These are phyloP conservation scores for Arenaria interpres DNA, from an alignment of 2,113 vertebrate species.

Conservation along the genomic window DNA sequence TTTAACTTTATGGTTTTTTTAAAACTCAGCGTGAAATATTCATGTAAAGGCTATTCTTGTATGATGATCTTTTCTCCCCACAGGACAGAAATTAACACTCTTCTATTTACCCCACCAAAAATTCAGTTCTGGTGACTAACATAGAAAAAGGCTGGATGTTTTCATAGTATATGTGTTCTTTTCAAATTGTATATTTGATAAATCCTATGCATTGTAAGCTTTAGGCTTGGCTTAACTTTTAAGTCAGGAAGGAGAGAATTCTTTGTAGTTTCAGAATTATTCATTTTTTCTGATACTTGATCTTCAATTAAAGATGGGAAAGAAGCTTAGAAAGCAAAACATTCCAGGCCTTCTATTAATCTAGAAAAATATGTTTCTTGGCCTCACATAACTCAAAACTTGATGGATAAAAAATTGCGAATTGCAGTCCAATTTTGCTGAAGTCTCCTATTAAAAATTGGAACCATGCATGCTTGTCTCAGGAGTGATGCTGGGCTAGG, in stretches of 20 bases:
- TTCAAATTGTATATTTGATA: not conserved
- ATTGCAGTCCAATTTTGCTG: not conserved
- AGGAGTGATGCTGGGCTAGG: not conserved
- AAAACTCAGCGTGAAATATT: not conserved
- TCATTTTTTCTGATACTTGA: not conserved
- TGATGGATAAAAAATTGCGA: not conserved
- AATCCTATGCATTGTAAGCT: not conserved
- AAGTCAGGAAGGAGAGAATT: not conserved
- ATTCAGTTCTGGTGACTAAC: not conserved
- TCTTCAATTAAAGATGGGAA: not conserved
- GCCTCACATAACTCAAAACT: not conserved
- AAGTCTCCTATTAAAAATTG: not conserved
- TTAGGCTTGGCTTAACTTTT: not conserved
- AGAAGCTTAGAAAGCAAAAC: conserved; percentile 45
- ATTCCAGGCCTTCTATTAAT: conserved; percentile 16
- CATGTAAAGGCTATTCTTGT: not conserved
- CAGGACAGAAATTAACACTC: not conserved
- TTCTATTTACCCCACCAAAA: not conserved
- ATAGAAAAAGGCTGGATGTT: not conserved
- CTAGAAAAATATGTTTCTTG: conserved; percentile 45
- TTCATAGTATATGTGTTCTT: not conserved
- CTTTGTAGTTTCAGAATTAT: not conserved
- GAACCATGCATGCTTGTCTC: not conserved
- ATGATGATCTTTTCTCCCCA: not conserved
- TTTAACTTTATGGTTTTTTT: not conserved